Evolutionary conservation across 2,113 vertebrate species (phyloP).

Genomic region (Poeciliopsis occidentalis): DNA sequence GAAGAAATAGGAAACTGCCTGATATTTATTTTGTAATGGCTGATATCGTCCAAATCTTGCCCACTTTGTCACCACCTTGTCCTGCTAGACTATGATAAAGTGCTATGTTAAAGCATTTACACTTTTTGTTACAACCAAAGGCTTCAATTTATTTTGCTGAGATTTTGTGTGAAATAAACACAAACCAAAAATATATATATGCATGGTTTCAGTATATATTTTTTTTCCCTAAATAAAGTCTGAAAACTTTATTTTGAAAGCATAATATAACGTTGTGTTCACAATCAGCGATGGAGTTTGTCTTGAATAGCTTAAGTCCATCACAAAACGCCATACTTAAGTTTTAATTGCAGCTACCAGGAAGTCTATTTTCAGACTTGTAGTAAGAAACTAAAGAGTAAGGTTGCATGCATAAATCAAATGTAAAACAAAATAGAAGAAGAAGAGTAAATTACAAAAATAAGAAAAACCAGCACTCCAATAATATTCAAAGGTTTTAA

Average conservation of each 20-base stretch:
- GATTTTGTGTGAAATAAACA: not conserved
- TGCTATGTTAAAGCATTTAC: not conserved
- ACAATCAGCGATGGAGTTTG: not conserved
- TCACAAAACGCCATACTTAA: not conserved
- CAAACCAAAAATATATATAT: not conserved
- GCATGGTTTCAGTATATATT: not conserved
- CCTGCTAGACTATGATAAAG: not conserved
- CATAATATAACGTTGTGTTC: not conserved
- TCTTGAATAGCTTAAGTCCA: not conserved
- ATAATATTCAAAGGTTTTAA: too few relatives aligned
- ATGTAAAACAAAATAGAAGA: too few relatives aligned
- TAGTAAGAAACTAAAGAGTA: too few relatives aligned
- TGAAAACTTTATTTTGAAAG: too few relatives aligned
- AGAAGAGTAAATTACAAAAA: too few relatives aligned
- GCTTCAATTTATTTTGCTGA: not conserved
- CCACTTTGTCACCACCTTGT: not conserved
- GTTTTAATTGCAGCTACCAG: not conserved
- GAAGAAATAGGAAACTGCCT: slow-evolving; percentile 6
- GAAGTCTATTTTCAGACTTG: not conserved
- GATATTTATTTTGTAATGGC: not conserved
- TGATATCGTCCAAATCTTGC: not conserved
- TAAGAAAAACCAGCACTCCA: too few relatives aligned
- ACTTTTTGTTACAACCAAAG: not conserved
- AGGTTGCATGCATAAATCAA: too few relatives aligned
- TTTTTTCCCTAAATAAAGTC: too few relatives aligned